These are phyloP conservation scores for Sebastes oblongus DNA, from an alignment of 2,797 vertebrate genomes.

Conservation along the genomic window DNA sequence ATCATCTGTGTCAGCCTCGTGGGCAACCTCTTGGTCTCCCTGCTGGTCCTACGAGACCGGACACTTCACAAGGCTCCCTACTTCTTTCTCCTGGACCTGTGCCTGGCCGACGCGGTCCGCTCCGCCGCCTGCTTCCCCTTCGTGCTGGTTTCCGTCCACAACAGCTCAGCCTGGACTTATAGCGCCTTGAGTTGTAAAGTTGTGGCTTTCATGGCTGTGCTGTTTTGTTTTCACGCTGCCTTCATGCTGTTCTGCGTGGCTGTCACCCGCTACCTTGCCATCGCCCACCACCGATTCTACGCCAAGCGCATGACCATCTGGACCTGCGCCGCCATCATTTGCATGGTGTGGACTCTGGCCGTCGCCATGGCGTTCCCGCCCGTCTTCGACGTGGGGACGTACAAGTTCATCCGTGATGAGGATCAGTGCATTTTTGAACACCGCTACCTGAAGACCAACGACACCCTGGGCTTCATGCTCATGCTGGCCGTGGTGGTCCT, in stretches of 20 bases:
- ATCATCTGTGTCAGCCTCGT: constrained; percentile 91
- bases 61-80: constrained; percentile 91
- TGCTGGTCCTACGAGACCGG: constrained; percentile 88
- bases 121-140: constrained; percentile 92
- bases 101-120: constrained; percentile 89
- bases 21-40: constrained; percentile 88
- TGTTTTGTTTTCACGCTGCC: constrained; percentile 92
- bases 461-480: constrained; percentile 93
- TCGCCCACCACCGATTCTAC: constrained; percentile 92
- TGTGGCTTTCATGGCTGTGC: constrained; percentile 91
- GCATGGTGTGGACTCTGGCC: constrained; percentile 92
- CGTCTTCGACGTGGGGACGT: constrained; percentile 90
- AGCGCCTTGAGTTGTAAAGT: constrained; percentile 90
- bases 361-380: constrained; percentile 92
- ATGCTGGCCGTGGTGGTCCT: constrained; percentile 91
- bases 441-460: constrained; percentile 92
- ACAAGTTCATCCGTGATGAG: constrained; percentile 92
- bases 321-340: constrained; percentile 90
- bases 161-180: constrained; percentile 91
- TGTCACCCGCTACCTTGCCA: constrained; percentile 91
- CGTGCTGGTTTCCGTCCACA: constrained; percentile 89
- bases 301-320: constrained; percentile 93
- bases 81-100: constrained; percentile 91
- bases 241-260: constrained; percentile 93
- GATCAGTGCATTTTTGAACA: constrained; percentile 94